These are phyloP conservation scores for Solenodon paradoxus DNA, from an alignment of 2,113 vertebrate genomes.

Conservation along the genomic window DNA sequence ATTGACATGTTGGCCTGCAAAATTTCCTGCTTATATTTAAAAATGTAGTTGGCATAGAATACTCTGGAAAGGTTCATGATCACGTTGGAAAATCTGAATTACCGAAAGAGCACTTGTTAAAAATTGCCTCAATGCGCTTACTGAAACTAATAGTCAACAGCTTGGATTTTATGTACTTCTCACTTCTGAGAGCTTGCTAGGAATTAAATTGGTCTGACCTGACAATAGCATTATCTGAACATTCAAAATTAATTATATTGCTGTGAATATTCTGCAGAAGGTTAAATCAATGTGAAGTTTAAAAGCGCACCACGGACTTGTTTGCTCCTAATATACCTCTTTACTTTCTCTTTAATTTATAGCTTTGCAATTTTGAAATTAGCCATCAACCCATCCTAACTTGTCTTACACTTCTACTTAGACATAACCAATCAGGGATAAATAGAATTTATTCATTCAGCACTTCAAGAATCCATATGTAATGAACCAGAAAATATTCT, in stretches of 20 bases:
- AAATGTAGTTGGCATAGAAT: conserved; percentile 24
- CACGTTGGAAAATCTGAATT: conserved; percentile 33
- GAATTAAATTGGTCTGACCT: neutral
- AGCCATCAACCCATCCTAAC: conserved; percentile 20
- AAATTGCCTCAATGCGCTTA: neutral
- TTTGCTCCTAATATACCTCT: conserved; percentile 22
- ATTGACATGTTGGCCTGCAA: neutral
- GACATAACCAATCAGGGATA: conserved; percentile 18
- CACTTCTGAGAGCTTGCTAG: neutral
- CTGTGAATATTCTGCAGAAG: conserved; percentile 38
- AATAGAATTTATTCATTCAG: conserved; percentile 25
- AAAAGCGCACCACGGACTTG: neutral
- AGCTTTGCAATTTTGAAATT: conserved; percentile 16
- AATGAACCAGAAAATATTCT: conserved; percentile 45
- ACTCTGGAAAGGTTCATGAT: neutral
- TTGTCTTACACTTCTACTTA: neutral
- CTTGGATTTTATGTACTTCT: conserved; percentile 42
- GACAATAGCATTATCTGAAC: conserved; percentile 38
- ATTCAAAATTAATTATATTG: conserved; percentile 52
- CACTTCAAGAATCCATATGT: conserved; percentile 50
- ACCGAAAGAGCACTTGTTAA: conserved; percentile 19
- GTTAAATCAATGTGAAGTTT: conserved; percentile 41
- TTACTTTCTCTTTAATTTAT: neutral
- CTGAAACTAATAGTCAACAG: conserved; percentile 49
- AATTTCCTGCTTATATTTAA: conserved; percentile 34